Evolutionary conservation across 2,113 vertebrate genomes (phyloP).

Genomic region (Ochotona princeps): DNA sequence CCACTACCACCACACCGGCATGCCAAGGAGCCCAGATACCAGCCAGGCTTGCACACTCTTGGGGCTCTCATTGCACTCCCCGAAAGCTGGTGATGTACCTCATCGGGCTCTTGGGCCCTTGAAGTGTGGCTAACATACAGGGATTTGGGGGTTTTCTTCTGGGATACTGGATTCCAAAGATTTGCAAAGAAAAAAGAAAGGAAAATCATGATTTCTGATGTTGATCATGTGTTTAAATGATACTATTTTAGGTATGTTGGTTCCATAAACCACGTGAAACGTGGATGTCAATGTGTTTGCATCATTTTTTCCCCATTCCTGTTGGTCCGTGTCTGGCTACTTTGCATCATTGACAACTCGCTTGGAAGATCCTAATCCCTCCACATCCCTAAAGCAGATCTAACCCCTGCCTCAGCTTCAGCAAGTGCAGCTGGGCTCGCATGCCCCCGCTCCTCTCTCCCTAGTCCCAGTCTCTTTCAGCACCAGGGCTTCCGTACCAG

Average conservation of each 20-base stretch:
- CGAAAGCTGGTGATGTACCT: slow-evolving; percentile 26
- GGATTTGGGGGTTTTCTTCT: not conserved
- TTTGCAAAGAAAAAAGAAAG: not conserved
- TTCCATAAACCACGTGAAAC: not conserved
- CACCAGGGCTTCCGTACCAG: not conserved
- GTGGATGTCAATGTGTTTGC: not conserved
- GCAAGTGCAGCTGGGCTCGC: no score
- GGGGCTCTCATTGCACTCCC: not conserved
- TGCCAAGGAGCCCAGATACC: not conserved
- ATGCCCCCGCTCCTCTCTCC: not conserved
- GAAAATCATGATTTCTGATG: slow-evolving; percentile 3
- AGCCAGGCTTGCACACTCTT: not conserved
- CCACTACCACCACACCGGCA: not conserved
- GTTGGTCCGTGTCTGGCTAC: not conserved
- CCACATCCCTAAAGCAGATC: slow-evolving; percentile 13
- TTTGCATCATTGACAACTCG: not conserved
- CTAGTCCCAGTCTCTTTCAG: not conserved
- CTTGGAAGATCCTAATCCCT: not conserved
- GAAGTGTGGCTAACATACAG: not conserved
- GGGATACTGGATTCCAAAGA: not conserved
- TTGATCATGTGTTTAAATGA: not conserved
- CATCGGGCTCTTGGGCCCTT: not conserved
- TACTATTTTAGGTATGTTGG: not conserved
- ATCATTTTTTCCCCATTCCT: not conserved
- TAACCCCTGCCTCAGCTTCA: not conserved